Conservation (phyloP, 2,888 invertebrate species). For the Parascotia fuliginaria region DNA sequence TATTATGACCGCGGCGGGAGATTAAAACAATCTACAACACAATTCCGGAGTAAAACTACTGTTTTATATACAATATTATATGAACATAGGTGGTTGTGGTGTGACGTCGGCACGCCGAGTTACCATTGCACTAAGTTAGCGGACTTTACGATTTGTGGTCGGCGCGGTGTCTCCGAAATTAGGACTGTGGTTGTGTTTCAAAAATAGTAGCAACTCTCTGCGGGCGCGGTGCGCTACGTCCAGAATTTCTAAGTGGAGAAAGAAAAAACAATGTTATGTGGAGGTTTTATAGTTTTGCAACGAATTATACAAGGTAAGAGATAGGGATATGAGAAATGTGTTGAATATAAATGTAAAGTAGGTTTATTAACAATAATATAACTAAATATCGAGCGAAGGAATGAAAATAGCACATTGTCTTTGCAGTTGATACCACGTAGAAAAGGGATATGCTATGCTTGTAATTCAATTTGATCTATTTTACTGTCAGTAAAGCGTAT, state of each 20-base stretch:
- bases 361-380: no score
- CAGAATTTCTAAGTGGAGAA: slow-evolving; percentile 33
- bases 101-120: slow-evolving; percentile 18
- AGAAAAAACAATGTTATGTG: slow-evolving; percentile 27
- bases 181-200: slow-evolving; percentile 42
- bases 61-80: slow-evolving; percentile 14
- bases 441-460: no score
- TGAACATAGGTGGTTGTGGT: slow-evolving; percentile 12
- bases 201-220: slow-evolving; percentile 34
- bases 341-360: background rate
- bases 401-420: no score
- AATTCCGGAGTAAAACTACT: slow-evolving; percentile 26
- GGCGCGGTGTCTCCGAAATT: slow-evolving; percentile 43
- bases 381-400: no score
- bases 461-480: no score
- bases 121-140: slow-evolving; percentile 38
- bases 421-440: no score
- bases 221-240: slow-evolving; percentile 22
- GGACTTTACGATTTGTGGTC: slow-evolving; percentile 45
- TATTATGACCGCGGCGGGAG: slow-evolving; percentile 20
- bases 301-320: slow-evolving; percentile 18
- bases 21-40: slow-evolving; percentile 40
- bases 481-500: no score
- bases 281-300: slow-evolving; percentile 29
- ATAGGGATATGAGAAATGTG: background rate